Base-by-base conservation (phyloP, 1,140 invertebrate genomes). In the Papilio polyxenes region DNA sequence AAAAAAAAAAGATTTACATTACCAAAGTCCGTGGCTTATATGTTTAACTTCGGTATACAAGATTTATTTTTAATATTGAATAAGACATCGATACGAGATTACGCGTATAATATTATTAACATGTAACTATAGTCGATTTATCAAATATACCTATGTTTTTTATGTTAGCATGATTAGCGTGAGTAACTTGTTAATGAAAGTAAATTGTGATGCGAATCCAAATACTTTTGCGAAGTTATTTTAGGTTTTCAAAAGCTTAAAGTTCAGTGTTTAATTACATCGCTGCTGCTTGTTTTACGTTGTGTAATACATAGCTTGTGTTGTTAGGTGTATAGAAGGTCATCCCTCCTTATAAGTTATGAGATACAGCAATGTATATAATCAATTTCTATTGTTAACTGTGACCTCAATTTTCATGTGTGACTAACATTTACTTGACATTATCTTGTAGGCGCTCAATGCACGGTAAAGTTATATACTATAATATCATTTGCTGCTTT, bases 321-420 rank as follows among this genome's bases (percentile, higher is more conserved):
- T 15, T 72, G 65, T 72, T 72, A 72, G 65, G 65, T 37, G 65
- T 40, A 72, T 7, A 72, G 65, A 72, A 72, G 65, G 65, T 72
- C 65, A 72, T 37, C 23, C 65, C 65, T 72, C 65, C 65, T 37
- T 72, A 72, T 72, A 72, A 72, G 31, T 72, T 72, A 40, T 40
- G 65, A 72, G 65, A 37, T 40, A 72, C 65, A 37, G 23, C 31
- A 15, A 72, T 72, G 65, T 72, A 72, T 72, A 72, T 72, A 72
- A 72, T 72, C 65, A 72, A 72, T 72, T 72, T 72, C 65, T 72
- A 72, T 72, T 72, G 65, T 72, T 72, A 72, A 72, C 65, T 72
- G 65, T 72, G 65, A 72, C 65, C 65, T 72, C 65, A 72, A 72
- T 72, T 37, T 40, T 15, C 65, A 72, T 72, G 15, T 15, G 65